Conservation (phyloP, 1,140 invertebrate species). For the Rhagoletis pomonella region DNA sequence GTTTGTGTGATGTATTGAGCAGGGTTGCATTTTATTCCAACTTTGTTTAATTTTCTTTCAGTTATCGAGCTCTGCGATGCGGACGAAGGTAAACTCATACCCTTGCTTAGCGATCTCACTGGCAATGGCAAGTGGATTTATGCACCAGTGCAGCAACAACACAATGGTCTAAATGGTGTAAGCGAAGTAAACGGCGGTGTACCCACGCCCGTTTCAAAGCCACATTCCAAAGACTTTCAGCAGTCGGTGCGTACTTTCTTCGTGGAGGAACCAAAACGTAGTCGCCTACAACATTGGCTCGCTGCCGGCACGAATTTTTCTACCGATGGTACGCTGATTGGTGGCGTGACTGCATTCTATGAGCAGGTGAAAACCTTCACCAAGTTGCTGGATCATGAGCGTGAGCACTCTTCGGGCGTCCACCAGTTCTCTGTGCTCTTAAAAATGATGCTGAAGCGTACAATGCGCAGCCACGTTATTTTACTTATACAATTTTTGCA, state of each 20-base stretch:
- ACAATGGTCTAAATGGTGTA: neutral
- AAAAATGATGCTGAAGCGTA: conserved; percentile 69
- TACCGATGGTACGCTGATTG: conserved; percentile 68
- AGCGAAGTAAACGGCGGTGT: neutral
- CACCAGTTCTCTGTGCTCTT: conserved; percentile 69
- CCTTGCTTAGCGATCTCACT: conserved; percentile 75
- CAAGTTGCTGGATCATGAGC: conserved; percentile 59
- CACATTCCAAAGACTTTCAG: conserved; percentile 55
- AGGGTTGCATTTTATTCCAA: neutral
- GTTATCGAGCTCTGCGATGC: conserved; percentile 75
- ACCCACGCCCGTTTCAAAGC: neutral
- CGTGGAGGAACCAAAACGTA: conserved; percentile 66
- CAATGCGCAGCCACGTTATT: conserved; percentile 72
- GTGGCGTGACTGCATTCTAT: conserved; percentile 62
- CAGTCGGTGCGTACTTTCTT: conserved; percentile 70
- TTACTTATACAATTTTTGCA: conserved; percentile 78
- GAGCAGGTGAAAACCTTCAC: conserved; percentile 69
- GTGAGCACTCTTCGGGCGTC: conserved; percentile 64
- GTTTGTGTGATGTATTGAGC: conserved; percentile 60
- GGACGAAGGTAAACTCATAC: conserved; percentile 65
- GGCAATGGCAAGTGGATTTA: conserved; percentile 75
- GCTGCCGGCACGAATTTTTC: conserved; percentile 58
- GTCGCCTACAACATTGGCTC: neutral
- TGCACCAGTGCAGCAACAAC: conserved; percentile 22
- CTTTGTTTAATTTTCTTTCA: conserved; percentile 59